Evolutionary conservation across 2,888 invertebrate genomes (phyloP).

Genomic region (Chaetogeoica ovagalla): DNA sequence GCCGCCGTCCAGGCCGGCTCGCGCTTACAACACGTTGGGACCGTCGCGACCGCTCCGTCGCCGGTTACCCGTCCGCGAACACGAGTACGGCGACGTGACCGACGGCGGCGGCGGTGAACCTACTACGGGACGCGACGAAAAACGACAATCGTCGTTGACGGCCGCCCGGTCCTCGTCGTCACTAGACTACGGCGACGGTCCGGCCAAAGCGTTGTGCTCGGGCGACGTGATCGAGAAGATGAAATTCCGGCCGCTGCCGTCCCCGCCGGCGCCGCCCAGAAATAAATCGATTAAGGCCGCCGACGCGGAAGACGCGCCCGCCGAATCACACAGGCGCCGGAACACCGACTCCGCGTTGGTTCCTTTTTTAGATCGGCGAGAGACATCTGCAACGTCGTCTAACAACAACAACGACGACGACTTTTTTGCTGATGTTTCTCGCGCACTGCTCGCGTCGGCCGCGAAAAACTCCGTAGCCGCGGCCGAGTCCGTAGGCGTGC

Average conservation of each 20-base stretch:
- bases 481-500: constrained; percentile 78
- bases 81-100: constrained; percentile 58
- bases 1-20: constrained; percentile 65
- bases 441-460: constrained; percentile 14
- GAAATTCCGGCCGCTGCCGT: constrained; percentile 81
- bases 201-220: constrained; percentile 68
- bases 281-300: constrained; percentile 15
- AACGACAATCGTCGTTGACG: constrained; percentile 56
- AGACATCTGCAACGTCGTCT: constrained; percentile 37
- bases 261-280: constrained; percentile 79
- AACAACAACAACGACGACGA: constrained; percentile 13
- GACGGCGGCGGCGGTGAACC: constrained; percentile 60
- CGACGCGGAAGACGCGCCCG: constrained; percentile 61
- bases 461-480: constrained; percentile 49
- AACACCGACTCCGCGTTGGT: constrained; percentile 41
- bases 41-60: constrained; percentile 67
- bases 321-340: constrained; percentile 30
- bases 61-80: constrained; percentile 58
- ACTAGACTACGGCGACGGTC: constrained; percentile 48
- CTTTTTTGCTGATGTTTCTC: constrained; percentile 44
- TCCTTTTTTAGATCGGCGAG: constrained; percentile 45
- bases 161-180: constrained; percentile 37
- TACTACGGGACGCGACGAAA: too few species aligned
- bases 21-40: constrained; percentile 68
- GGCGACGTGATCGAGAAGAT: constrained; percentile 79